A percentile compares a stretch with the other conserved stretches of the same genome.
Evolutionary conservation across 2,113 vertebrate species (phyloP).

Genomic region (Neotragus moschatus): DNA sequence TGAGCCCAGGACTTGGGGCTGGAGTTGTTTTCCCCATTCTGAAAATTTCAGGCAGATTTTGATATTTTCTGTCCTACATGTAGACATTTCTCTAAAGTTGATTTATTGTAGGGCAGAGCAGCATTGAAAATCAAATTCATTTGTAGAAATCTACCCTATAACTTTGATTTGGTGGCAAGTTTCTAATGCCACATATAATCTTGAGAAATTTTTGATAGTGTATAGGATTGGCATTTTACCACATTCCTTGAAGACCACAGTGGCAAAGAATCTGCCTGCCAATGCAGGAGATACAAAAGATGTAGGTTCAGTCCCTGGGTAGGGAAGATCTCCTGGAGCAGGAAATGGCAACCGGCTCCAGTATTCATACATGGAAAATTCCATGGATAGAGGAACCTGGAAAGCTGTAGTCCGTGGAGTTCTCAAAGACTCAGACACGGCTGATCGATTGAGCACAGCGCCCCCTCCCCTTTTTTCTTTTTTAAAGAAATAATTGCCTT

Average conservation of each 20-base stretch:
- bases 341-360: background rate
- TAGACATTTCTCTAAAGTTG: background rate
- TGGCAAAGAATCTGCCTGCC: background rate
- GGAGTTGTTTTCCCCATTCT: background rate
- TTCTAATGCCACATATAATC: background rate
- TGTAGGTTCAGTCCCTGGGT: background rate
- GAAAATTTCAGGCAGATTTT: background rate
- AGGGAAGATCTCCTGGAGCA: background rate
- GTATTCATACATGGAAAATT: background rate
- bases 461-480: accelerated
- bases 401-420: background rate
- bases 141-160: background rate
- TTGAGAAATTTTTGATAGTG: background rate
- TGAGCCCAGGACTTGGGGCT: background rate
- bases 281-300: background rate
- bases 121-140: background rate
- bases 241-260: background rate
- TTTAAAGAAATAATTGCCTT: background rate
- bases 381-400: background rate
- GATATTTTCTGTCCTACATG: background rate
- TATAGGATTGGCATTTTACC: background rate
- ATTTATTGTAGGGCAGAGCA: background rate
- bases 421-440: background rate
- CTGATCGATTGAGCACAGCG: background rate
- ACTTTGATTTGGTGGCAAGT: background rate